Percentiles rank a stretch among this genome's conserved stretches.
These are phyloP conservation scores for Heliconius congener DNA, from an alignment of 1,140 invertebrate genomes.

Conservation along the genomic window DNA sequence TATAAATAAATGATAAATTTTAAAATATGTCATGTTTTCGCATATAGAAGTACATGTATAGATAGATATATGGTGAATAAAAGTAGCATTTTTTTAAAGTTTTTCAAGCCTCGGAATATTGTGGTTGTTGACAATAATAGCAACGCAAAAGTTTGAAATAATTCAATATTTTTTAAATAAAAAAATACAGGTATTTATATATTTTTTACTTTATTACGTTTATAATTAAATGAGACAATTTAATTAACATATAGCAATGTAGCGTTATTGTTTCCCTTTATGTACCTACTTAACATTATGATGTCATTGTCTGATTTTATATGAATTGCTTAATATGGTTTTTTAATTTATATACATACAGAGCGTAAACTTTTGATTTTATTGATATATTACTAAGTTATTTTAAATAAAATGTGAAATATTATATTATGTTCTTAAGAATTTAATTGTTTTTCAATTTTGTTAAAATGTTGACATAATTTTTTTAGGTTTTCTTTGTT, in stretches of 20 bases:
- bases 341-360: not conserved
- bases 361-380: not conserved
- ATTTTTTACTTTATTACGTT: not conserved
- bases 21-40: no score
- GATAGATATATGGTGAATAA: no score
- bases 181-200: not conserved
- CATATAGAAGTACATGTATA: no score
- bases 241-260: slow-evolving; percentile 1
- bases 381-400: no score
- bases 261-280: not conserved
- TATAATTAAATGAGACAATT: not conserved
- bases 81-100: no score
- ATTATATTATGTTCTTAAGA: not conserved
- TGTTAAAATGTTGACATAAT: not conserved
- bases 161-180: no score
- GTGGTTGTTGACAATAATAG: no score
- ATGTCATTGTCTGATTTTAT: slow-evolving; percentile 8
- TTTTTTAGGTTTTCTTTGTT: no score
- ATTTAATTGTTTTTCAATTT: not conserved
- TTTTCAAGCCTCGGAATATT: no score
- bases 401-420: no score
- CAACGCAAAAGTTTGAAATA: no score
- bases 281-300: not conserved
- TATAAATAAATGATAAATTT: no score
- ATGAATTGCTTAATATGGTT: not conserved